Conservation (phyloP, 2,113 vertebrate genomes). For the Otis tarda region DNA sequence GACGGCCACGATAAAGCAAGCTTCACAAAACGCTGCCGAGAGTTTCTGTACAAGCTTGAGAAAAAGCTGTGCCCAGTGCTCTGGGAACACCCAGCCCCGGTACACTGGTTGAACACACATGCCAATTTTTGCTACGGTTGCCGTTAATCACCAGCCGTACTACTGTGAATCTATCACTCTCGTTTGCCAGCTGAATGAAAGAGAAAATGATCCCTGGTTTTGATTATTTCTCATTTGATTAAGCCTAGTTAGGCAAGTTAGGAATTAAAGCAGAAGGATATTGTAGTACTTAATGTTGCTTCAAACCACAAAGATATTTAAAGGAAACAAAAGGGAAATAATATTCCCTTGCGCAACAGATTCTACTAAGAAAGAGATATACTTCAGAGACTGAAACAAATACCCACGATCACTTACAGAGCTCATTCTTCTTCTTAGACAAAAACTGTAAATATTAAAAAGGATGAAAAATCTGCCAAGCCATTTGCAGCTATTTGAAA, state of each 20-base stretch:
- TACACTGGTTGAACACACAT: neutral
- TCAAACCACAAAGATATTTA: conserved; percentile 22
- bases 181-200: conserved; percentile 40
- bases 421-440: conserved; percentile 49
- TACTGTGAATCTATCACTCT: neutral
- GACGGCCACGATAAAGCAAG: neutral
- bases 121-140: conserved; percentile 5
- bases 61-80: neutral
- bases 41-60: neutral
- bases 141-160: conserved; percentile 15
- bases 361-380: neutral
- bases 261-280: conserved; percentile 48
- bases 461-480: conserved; percentile 63
- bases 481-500: conserved; percentile 69
- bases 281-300: conserved; percentile 30
- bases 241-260: conserved; percentile 31
- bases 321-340: conserved; percentile 31
- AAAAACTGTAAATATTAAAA: conserved; percentile 63
- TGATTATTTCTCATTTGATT: conserved; percentile 38
- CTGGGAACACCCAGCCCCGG: conserved; percentile 27
- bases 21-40: neutral
- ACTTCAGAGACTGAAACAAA: conserved; percentile 51
- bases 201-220: conserved; percentile 21
- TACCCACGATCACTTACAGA: conserved; percentile 60
- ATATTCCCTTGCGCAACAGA: neutral